Evolutionary conservation across 35 echinoderm and acorn worm genomes (phyloP).

Genomic region (Eucidaris tribuloides): DNA sequence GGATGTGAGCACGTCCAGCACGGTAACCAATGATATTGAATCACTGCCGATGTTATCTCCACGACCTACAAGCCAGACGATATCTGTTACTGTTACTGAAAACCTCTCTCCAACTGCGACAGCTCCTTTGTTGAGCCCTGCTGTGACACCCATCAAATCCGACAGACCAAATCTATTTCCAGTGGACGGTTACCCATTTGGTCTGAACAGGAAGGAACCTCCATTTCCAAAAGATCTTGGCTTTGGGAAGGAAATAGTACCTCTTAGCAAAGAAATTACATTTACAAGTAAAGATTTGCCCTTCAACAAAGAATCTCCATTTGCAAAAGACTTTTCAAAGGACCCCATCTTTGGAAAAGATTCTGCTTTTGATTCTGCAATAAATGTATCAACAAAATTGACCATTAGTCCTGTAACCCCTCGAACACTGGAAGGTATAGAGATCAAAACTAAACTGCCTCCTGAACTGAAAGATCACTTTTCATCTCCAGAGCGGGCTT

Average conservation of each 20-base stretch:
- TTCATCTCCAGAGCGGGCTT: conserved; percentile 15
- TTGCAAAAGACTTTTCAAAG: conserved; percentile 18
- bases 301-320: conserved; percentile 18
- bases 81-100: conserved; percentile 49
- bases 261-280: background rate
- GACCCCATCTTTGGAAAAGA: conserved; percentile 22
- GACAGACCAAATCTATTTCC: conserved; percentile 27
- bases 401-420: background rate
- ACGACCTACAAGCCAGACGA: conserved; percentile 51
- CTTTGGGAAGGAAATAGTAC: conserved; percentile 16
- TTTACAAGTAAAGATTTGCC: conserved; percentile 27
- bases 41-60: conserved; percentile 76
- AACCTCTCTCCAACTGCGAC: conserved; percentile 60
- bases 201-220: background rate
- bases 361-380: background rate
- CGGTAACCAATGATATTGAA: conserved; percentile 45
- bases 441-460: conserved; percentile 13
- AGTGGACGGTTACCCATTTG: background rate
- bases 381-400: background rate
- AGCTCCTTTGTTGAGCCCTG: conserved; percentile 74
- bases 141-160: conserved; percentile 65
- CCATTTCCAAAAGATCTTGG: background rate
- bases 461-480: conserved; percentile 17
- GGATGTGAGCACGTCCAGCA: conserved; percentile 7
- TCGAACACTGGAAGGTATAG: background rate